Conservation (phyloP, 2,888 invertebrate species). For the Arctia plantaginis region DNA sequence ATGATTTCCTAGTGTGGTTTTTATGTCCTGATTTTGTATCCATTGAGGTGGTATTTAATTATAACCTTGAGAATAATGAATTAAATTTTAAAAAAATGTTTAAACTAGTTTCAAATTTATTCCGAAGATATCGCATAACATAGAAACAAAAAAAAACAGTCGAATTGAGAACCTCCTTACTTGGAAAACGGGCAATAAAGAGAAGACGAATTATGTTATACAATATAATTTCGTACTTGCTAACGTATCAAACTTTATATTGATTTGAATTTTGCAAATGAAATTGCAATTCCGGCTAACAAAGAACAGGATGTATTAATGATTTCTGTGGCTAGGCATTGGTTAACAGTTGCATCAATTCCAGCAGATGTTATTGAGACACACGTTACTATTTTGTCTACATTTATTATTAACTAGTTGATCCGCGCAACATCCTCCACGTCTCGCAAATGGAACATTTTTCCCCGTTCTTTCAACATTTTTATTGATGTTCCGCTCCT, state of each 20-base stretch:
- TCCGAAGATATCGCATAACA: too few species aligned
- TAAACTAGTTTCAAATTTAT: too few species aligned
- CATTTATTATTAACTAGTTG: neutral
- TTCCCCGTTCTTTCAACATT: too few species aligned
- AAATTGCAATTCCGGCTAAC: neutral
- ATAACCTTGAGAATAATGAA: too few species aligned
- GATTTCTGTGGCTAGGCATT: neutral
- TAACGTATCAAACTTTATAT: neutral
- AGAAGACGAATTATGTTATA: neutral
- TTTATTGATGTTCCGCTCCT: too few species aligned
- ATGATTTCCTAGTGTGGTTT: neutral
- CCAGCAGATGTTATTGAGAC: neutral
- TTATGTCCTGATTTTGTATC: neutral
- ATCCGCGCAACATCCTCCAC: too few species aligned
- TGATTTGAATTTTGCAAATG: neutral
- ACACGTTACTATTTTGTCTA: neutral
- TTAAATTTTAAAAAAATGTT: too few species aligned
- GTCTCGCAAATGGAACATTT: too few species aligned
- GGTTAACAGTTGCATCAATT: neutral
- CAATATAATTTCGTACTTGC: neutral
- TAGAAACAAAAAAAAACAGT: too few species aligned
- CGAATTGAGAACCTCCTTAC: neutral
- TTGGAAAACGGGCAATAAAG: neutral
- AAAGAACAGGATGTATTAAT: neutral
- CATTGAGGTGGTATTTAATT: too few species aligned